A percentile compares a stretch with the other conserved stretches of the same genome.
phyloP scores from a whole-genome alignment of 1,140 invertebrate species.

The Euglossa dilemma region DNA sequence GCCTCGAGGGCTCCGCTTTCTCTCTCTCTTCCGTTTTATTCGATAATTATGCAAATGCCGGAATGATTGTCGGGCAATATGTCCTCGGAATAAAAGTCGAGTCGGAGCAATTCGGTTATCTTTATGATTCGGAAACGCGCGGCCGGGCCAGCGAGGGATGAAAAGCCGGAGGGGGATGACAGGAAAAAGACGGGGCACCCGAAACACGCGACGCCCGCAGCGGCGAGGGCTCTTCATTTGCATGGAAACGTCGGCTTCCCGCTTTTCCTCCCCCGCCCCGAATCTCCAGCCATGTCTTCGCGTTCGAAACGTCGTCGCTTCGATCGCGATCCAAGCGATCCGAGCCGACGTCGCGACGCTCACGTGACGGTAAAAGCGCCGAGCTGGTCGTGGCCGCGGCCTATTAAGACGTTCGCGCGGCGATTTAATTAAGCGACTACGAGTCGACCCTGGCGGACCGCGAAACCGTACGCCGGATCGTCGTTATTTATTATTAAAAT shows the following conservation, averaged over 20 bases:
- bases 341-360: background rate
- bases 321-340: background rate
- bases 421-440: slow-evolving; percentile 70
- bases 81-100: slow-evolving; percentile 79
- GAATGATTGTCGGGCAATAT: slow-evolving; percentile 82
- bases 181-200: slow-evolving; percentile 50
- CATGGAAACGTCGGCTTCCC: slow-evolving; percentile 76
- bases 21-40: slow-evolving; percentile 75
- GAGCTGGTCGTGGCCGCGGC: slow-evolving; percentile 3
- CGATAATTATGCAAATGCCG: slow-evolving; percentile 82
- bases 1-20: slow-evolving; percentile 31
- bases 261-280: slow-evolving; percentile 6
- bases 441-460: slow-evolving; percentile 19
- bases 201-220: slow-evolving; percentile 11
- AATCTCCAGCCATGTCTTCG: background rate
- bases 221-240: slow-evolving; percentile 78
- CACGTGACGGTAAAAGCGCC: background rate
- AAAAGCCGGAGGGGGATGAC: slow-evolving; percentile 53
- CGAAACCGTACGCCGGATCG: slow-evolving; percentile 59
- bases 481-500: slow-evolving; percentile 80
- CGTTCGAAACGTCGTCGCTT: background rate
- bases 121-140: slow-evolving; percentile 77
- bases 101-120: slow-evolving; percentile 80
- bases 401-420: slow-evolving; percentile 68
- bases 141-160: background rate